Conservation (phyloP, 2,113 vertebrate genomes). For the Sigmodon hispidus region DNA sequence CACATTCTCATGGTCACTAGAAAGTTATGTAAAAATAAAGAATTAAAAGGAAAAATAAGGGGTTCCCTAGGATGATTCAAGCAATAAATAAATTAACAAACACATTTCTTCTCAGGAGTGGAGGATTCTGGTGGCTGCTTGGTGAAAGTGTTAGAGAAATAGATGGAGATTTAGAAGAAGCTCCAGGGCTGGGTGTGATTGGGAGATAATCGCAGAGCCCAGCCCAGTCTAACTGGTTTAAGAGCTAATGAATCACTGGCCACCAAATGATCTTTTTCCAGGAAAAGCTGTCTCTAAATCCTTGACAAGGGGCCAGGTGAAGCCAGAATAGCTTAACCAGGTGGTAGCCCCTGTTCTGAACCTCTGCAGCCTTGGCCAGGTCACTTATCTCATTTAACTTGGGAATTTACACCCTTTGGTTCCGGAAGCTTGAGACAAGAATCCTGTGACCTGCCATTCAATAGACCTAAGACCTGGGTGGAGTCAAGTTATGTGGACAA, state of each 20-base stretch:
- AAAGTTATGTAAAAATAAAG: not conserved
- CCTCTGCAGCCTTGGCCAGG: conserved; percentile 13
- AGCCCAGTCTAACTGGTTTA: conserved; percentile 58
- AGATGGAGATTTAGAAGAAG: not conserved
- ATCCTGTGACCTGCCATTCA: not conserved
- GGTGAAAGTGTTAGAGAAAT: not conserved
- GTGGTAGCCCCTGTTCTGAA: not conserved
- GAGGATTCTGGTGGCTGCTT: not conserved
- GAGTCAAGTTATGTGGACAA: not conserved
- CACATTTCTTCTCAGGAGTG: not conserved
- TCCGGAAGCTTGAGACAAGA: not conserved
- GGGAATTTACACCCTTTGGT: not conserved
- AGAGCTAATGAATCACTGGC: conserved; percentile 45
- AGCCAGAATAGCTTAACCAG: conserved; percentile 24
- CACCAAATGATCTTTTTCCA: not conserved
- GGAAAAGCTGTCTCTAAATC: conserved; percentile 47
- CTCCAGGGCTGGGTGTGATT: not conserved
- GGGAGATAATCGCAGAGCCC: not conserved
- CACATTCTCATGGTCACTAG: not conserved
- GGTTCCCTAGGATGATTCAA: not conserved
- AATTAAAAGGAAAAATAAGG: not conserved
- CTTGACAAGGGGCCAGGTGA: not conserved
- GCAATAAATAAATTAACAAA: not conserved
- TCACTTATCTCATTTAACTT: not conserved
- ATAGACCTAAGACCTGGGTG: no score